Evolutionary conservation across 2,797 vertebrate genomes (phyloP).

Genomic region (Tauraco hartlaubi): DNA sequence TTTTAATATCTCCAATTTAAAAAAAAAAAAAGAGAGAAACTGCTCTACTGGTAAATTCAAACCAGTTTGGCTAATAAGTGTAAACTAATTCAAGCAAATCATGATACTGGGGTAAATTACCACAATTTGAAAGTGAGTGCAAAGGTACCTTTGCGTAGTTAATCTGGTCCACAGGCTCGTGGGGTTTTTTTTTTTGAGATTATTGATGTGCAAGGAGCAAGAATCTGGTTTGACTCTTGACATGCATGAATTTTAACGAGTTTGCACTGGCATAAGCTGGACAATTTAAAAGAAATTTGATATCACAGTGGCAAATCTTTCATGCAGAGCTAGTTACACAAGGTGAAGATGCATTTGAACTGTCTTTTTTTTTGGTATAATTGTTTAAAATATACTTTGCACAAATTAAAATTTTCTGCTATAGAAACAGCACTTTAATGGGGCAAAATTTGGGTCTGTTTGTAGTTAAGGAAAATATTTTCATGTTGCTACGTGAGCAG

Average conservation of each 20-base stretch:
- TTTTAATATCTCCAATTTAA: background rate
- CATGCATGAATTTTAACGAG: background rate
- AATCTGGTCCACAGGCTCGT: background rate
- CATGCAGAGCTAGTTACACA: accelerated
- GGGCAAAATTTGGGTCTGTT: background rate
- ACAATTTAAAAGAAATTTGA: background rate
- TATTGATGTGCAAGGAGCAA: background rate
- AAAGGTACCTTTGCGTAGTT: background rate
- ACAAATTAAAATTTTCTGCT: background rate
- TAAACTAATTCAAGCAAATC: background rate
- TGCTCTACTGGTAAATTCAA: background rate
- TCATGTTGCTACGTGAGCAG: background rate
- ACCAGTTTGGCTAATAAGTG: background rate
- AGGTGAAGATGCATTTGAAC: background rate
- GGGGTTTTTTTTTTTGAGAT: background rate
- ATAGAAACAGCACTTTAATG: background rate
- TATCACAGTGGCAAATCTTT: background rate
- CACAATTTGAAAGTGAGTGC: background rate
- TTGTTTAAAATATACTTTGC: background rate
- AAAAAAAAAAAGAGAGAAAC: background rate
- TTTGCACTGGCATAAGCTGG: background rate
- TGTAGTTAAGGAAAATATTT: background rate
- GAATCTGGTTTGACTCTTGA: background rate
- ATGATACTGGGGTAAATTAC: background rate
- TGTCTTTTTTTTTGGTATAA: background rate